Evolutionary conservation across 2,113 vertebrate genomes (phyloP).

Genomic region (Puffinus mauretanicus): DNA sequence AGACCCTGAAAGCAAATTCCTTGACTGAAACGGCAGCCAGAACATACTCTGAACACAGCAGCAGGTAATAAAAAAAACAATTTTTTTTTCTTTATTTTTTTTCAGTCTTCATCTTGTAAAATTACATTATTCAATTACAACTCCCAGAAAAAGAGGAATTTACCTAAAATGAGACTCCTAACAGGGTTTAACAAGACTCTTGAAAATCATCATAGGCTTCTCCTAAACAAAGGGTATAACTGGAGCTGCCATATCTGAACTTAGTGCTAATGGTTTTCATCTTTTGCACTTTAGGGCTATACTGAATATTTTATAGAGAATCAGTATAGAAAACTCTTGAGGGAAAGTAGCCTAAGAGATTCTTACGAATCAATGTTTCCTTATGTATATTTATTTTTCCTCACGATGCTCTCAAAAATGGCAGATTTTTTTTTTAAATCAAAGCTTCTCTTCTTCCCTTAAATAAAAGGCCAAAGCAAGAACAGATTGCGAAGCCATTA

Average conservation of each 20-base stretch:
- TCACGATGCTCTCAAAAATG: not conserved
- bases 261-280: slow-evolving; percentile 7
- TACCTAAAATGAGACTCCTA: not conserved
- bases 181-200: not conserved
- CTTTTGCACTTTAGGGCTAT: not conserved
- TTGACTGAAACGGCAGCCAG: not conserved
- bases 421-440: not conserved
- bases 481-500: slow-evolving; percentile 51
- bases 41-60: not conserved
- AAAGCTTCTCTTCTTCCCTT: not conserved
- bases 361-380: slow-evolving; percentile 25
- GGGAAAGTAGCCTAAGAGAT: not conserved
- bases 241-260: not conserved
- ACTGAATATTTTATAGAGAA: slow-evolving; percentile 22
- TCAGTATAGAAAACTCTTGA: not conserved
- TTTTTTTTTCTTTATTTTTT: not conserved
- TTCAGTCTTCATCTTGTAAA: not conserved
- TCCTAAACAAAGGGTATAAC: not conserved
- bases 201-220: not conserved
- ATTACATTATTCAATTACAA: not conserved
- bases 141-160: not conserved
- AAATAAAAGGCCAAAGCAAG: slow-evolving; percentile 43
- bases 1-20: not conserved
- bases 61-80: not conserved
- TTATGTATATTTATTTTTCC: slow-evolving; percentile 32